Conservation (phyloP, 2,888 invertebrate genomes). For the Hirtodrosophila cameraria region DNA sequence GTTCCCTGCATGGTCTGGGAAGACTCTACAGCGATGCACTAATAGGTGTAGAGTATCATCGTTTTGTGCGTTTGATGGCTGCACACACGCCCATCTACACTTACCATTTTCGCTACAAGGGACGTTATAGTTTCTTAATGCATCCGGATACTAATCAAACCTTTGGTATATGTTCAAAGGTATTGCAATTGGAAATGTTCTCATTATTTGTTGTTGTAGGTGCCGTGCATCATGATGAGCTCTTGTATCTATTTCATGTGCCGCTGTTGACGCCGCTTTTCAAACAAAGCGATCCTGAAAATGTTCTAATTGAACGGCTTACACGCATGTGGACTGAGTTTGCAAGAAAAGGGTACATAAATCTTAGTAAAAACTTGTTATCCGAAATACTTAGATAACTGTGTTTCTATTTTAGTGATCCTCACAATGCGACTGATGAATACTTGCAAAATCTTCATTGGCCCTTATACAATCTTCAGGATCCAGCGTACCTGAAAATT, state of each 20-base stretch:
- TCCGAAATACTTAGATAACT: background rate
- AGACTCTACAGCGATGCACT: slow-evolving; percentile 86
- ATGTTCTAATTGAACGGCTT: slow-evolving; percentile 82
- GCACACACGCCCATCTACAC: slow-evolving; percentile 86
- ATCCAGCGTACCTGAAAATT: slow-evolving; percentile 79
- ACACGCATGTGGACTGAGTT: slow-evolving; percentile 85
- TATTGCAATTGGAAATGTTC: background rate
- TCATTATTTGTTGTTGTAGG: slow-evolving; percentile 67
- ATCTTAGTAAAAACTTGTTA: rapidly evolving
- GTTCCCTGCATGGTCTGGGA: slow-evolving; percentile 65
- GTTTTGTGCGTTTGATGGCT: slow-evolving; percentile 86
- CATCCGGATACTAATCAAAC: slow-evolving; percentile 83
- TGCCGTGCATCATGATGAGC: slow-evolving; percentile 85
- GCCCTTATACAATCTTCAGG: slow-evolving; percentile 62
- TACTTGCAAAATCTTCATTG: slow-evolving; percentile 69
- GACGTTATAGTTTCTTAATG: slow-evolving; percentile 86
- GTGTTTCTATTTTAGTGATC: slow-evolving; percentile 78
- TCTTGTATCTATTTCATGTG: slow-evolving; percentile 83
- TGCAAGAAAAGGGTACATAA: slow-evolving; percentile 75
- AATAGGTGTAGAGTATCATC: slow-evolving; percentile 86
- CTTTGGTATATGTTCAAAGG: slow-evolving; percentile 80
- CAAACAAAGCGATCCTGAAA: slow-evolving; percentile 82
- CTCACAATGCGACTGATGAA: slow-evolving; percentile 76
- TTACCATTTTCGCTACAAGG: slow-evolving; percentile 87
- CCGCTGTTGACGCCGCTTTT: slow-evolving; percentile 80